Percentiles rank a stretch among this genome's conserved stretches.
Evolutionary conservation across 2,113 vertebrate genomes (phyloP).

Genomic region (Scopus umbretta): DNA sequence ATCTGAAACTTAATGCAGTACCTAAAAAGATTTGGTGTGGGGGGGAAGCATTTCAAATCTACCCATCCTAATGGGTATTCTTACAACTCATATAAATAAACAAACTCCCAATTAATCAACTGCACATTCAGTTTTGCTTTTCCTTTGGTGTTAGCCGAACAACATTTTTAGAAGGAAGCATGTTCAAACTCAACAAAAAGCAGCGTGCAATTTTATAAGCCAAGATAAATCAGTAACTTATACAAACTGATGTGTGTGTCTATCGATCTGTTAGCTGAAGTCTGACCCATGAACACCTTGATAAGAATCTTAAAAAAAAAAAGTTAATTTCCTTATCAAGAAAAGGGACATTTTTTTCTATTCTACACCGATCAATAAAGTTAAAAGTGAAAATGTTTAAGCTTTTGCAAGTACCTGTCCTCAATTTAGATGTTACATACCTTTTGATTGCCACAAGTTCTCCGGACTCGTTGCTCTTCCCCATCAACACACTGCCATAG

Average conservation of each 20-base stretch:
- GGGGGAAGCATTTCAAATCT: background rate
- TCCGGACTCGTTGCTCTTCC: constrained; percentile 92
- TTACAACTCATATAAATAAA: background rate
- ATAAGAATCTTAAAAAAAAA: background rate
- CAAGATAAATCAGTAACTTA: background rate
- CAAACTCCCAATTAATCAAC: background rate
- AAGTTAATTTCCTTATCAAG: background rate
- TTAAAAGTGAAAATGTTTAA: background rate
- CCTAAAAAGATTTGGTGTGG: background rate
- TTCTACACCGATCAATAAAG: background rate
- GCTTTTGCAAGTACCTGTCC: background rate
- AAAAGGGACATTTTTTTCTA: background rate
- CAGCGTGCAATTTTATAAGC: background rate
- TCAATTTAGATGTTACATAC: constrained; percentile 56
- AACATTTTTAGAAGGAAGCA: background rate
- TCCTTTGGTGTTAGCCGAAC: background rate
- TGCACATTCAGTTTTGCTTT: background rate
- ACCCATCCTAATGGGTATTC: background rate
- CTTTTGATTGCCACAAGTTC: constrained; percentile 97
- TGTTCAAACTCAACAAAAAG: background rate
- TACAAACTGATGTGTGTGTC: background rate
- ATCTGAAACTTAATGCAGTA: background rate
- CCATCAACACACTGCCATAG: constrained; percentile 95
- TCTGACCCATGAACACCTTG: background rate
- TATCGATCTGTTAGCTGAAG: background rate